Percentiles rank a stretch among this genome's conserved stretches.
Evolutionary conservation across 2,797 vertebrate genomes (phyloP).

Genomic region (Sebastes itinus): DNA sequence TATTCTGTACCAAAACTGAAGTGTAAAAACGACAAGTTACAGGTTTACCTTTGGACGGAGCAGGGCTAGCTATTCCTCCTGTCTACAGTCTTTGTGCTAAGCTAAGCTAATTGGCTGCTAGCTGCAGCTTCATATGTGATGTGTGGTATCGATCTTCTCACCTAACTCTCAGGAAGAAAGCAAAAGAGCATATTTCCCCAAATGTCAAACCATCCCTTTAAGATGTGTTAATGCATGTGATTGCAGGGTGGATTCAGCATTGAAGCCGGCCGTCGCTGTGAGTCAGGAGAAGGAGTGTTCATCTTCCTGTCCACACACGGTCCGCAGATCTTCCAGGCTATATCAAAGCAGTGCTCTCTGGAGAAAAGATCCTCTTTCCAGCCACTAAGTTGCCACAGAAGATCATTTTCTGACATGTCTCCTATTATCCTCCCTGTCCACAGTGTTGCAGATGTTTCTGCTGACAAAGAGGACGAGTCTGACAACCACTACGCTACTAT

Average conservation of each 20-base stretch:
- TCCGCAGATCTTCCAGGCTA: slow-evolving; percentile 78
- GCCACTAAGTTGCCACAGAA: neutral
- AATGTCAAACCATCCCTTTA: neutral
- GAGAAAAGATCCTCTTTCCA: neutral
- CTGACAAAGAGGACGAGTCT: neutral
- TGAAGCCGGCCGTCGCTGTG: slow-evolving; percentile 89
- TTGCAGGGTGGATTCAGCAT: slow-evolving; percentile 86
- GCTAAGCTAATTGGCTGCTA: too few relatives aligned
- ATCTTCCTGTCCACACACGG: slow-evolving; percentile 83
- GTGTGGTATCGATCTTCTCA: neutral
- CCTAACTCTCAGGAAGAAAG: neutral
- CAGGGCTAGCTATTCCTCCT: too few relatives aligned
- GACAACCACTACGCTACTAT: slow-evolving; percentile 71
- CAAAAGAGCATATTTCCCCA: neutral
- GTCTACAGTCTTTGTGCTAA: too few relatives aligned
- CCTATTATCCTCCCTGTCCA: neutral
- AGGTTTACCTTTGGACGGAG: too few relatives aligned
- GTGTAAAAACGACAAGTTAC: too few relatives aligned
- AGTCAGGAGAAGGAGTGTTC: slow-evolving; percentile 89
- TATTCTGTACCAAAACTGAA: too few relatives aligned
- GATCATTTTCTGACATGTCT: slow-evolving; percentile 25
- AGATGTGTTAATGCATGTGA: slow-evolving; percentile 13
- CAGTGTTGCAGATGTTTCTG: neutral
- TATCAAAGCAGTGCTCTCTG: slow-evolving; percentile 62
- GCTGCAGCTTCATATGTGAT: neutral